Conservation (phyloP, 2,797 vertebrate species). For the Macrochelys suwanniensis region DNA sequence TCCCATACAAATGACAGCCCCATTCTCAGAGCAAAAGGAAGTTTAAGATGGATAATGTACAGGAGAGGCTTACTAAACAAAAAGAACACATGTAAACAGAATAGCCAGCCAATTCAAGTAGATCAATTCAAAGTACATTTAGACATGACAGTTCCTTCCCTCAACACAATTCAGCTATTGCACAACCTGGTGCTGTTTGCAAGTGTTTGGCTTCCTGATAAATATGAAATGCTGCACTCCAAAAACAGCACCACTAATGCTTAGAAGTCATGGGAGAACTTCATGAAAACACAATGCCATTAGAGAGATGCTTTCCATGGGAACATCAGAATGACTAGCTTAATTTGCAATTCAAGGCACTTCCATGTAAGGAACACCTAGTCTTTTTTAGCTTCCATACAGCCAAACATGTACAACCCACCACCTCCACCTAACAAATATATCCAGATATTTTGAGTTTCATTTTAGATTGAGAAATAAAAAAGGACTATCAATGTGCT, state of each 20-base stretch:
- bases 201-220: not conserved
- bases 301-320: not conserved
- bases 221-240: not conserved
- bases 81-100: not conserved
- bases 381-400: not conserved
- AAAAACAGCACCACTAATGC: not conserved
- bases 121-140: constrained; percentile 40
- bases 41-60: not conserved
- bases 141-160: not conserved
- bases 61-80: not conserved
- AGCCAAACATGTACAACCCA: not conserved
- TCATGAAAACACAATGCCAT: not conserved
- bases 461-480: not conserved
- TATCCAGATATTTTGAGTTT: not conserved
- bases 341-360: not conserved
- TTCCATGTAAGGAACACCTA: not conserved
- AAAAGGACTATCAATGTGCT: not conserved
- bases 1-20: not conserved
- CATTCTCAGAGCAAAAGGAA: not conserved
- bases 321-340: not conserved
- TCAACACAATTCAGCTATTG: not conserved
- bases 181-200: not conserved
- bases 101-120: not conserved
- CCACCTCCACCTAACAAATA: not conserved
- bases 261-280: not conserved